Evolutionary conservation across 2,888 invertebrate genomes (phyloP), one percentile per base, ranked within the genome.

Genomic region (Pseudanteris insignis): DNA sequence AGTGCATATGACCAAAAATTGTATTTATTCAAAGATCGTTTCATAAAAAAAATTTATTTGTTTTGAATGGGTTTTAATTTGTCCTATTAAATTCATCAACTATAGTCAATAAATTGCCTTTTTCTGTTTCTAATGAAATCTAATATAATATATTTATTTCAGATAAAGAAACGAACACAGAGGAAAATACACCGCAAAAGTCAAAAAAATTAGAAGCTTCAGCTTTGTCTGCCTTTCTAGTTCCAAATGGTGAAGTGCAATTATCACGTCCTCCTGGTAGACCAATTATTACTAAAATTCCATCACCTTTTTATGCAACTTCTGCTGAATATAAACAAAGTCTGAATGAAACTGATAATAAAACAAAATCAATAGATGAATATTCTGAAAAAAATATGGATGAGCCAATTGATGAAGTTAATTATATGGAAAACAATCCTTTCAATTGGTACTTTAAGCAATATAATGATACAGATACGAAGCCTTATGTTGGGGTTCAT

Each of bases 381-480:
- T 43, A 11, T 2, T 53, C 64, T 7, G 46, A 51, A 2, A 14
- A 14, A 1, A 66, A 54, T 21, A 48, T 26, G 10, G 65, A 63
- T 5, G 58, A 48, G 10, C 57, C 65, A 3, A 41, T 76, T 37
- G 76, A 81, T 11, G 81, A 76, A 53, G 83, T 76, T 32, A 82
- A 83, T 25, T 85, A 84, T 63, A 79, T 81, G 66, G 80, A 81
- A 8, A 83, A 84, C 63, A 83, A 81, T 64, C 81, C 85, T 37
- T 88, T 88, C 81, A 88, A 88, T 68, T 94, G 94, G 94, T 94
- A 94, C 78, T 93, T 90, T 76, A 89, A 88, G 65, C 92, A 91
- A 77, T 93, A 93, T 74, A 90, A 91, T 76, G 87, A 86, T 70
- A 86, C 83, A 2, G 81, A 83, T 65, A 67, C 83, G 37, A 83